Evolutionary conservation across 2,888 invertebrate species (phyloP).

Genomic region (Oxycera nigricornis): DNA sequence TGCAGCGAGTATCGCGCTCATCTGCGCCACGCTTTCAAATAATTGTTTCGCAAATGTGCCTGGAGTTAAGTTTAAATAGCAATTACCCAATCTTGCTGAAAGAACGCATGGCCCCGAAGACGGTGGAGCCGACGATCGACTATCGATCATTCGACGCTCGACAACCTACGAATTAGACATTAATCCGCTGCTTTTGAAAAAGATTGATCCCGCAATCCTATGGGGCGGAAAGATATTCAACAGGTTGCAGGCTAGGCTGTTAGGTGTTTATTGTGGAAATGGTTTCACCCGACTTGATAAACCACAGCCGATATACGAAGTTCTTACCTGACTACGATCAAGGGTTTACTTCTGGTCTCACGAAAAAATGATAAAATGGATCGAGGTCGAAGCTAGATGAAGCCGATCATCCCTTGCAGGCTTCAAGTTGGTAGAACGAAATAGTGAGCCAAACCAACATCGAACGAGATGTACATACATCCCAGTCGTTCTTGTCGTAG

Average conservation of each 20-base stretch:
- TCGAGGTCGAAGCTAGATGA: too few species aligned
- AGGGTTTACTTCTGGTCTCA: too few species aligned
- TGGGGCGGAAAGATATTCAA: slow-evolving; percentile 33
- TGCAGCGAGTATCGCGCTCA: neutral
- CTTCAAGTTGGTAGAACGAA: slow-evolving; percentile 4
- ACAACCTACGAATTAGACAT: slow-evolving; percentile 44
- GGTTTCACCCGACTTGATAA: neutral
- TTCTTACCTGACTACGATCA: too few species aligned
- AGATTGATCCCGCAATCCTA: slow-evolving; percentile 41
- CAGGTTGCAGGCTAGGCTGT: slow-evolving; percentile 39
- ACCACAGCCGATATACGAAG: too few species aligned
- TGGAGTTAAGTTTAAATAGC: slow-evolving; percentile 30
- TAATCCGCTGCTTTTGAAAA: slow-evolving; percentile 45
- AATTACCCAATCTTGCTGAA: slow-evolving; percentile 39
- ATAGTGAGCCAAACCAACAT: slow-evolving; percentile 31
- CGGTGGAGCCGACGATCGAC: slow-evolving; percentile 32
- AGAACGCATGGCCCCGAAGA: slow-evolving; percentile 16
- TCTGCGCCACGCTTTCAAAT: slow-evolving; percentile 35
- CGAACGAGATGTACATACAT: too few species aligned
- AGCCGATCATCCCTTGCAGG: neutral
- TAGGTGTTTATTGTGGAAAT: neutral
- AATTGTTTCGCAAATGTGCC: slow-evolving; percentile 39
- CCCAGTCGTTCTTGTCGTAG: slow-evolving; percentile 41
- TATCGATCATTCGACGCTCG: slow-evolving; percentile 44
- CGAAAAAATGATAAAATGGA: too few species aligned